phyloP scores from a whole-genome alignment of 23 tunicate species.

The Oikopleura dioica region DNA sequence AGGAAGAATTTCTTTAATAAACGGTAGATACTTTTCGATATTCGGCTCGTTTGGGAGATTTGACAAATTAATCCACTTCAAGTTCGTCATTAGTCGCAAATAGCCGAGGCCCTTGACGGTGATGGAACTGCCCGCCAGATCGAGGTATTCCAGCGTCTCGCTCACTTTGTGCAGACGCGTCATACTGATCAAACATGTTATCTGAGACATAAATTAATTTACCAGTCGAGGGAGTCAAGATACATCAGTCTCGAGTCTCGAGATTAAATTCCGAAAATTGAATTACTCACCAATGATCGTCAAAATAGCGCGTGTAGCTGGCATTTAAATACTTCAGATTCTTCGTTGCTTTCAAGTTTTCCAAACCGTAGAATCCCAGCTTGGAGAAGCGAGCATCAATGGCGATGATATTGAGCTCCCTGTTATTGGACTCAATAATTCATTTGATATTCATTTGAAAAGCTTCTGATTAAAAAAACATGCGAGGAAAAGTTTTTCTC shows the following conservation, averaged over 20 bases:
- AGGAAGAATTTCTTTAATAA: background rate
- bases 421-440: no score
- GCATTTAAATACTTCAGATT: background rate
- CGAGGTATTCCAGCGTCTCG: background rate
- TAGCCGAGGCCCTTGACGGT: background rate
- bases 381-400: background rate
- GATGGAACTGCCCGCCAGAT: background rate
- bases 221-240: background rate
- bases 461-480: no score
- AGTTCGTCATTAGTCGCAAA: background rate
- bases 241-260: no score
- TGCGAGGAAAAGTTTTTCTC: no score
- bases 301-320: background rate
- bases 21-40: background rate
- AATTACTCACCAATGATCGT: background rate
- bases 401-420: background rate
- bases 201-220: background rate
- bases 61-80: background rate
- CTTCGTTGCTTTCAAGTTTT: background rate
- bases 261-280: background rate
- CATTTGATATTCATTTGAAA: no score
- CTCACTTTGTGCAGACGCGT: background rate
- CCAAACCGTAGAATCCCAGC: background rate
- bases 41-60: background rate
- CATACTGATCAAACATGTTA: background rate